These are phyloP conservation scores for Mastomys natalensis DNA, from an alignment of 2,113 vertebrate species.

Conservation along the genomic window DNA sequence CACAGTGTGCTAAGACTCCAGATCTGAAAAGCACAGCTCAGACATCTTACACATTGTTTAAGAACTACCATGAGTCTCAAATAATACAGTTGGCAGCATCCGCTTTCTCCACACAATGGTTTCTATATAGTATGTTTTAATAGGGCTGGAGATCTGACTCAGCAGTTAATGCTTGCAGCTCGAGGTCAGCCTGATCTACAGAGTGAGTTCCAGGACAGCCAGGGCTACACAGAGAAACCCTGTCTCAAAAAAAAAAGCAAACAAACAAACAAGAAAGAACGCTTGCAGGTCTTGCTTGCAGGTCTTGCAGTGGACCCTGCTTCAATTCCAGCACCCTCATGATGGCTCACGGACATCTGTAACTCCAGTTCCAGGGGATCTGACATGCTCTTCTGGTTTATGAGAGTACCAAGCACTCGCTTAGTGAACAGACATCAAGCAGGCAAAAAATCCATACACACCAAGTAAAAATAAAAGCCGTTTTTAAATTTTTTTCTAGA, in stretches of 20 bases:
- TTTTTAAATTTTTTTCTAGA: background rate
- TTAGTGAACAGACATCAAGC: background rate
- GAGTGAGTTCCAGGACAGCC: no score
- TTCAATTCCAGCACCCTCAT: no score
- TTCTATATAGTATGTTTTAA: background rate
- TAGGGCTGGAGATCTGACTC: background rate
- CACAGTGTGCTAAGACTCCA: background rate
- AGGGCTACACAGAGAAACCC: no score
- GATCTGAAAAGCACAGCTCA: slow-evolving; percentile 19
- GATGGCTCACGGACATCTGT: no score
- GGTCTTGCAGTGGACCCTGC: no score
- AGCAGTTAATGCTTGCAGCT: background rate
- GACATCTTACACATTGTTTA: slow-evolving; percentile 15
- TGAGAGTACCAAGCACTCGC: background rate
- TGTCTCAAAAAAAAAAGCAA: no score
- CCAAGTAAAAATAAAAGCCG: background rate
- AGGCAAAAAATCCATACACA: background rate
- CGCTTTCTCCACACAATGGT: background rate
- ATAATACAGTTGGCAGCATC: background rate
- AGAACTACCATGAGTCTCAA: slow-evolving; percentile 1
- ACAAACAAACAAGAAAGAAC: no score
- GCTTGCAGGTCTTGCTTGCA: no score
- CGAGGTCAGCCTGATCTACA: no score
- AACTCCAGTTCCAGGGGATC: background rate
- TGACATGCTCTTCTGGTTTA: background rate